Evolutionary conservation across 2,888 invertebrate genomes (phyloP), one percentile per base, ranked within the genome.

Genomic region (Polymixis flavicincta): DNA sequence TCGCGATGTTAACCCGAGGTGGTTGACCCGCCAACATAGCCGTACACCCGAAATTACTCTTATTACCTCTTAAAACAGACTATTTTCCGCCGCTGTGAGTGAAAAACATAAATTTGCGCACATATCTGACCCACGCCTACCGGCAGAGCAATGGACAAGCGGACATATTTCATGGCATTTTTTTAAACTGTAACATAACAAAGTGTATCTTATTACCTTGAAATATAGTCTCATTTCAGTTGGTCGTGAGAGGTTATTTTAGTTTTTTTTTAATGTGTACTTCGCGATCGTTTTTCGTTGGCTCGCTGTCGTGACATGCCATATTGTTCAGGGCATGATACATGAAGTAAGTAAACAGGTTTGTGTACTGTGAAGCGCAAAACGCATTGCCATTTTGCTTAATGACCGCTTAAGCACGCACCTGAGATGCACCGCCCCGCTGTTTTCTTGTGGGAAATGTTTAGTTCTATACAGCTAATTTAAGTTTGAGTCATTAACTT

Each of bases 71-170:
- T 63, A 76, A 88, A 89, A 93, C 90, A 88, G 92, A 87, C 87
- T 89, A 93, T 91, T 93, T 92, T 95, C 82, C 89, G 76, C 81
- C 85, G 89, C 84, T 89, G 80, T 81, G 77, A 84, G 86, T 80
- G 90, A 89, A 90, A 91, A 89, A 85, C 85, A 89, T 90, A 92
- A 92, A 92, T 92, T 92, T 90, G 92, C 89, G 85, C 89, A 90
- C 89, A 90, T 91, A 93, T 93, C 92, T 95, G 95, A 95, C 95
- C 95, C 95, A 95, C 95, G 95, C 96, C 95, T 95, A 95, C 96
- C 92, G 89, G 87, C 87, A 87, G 88, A 91, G 91, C 91, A 91
- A 90, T 93, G 95, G 93, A 94, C 94, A 94, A 92, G 93, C 93
- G 90, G 92, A 93, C 95, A 95, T 95, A 96, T 95, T 94, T 96